These are phyloP conservation scores for Centrocercus urophasianus DNA, from an alignment of 2,113 vertebrate species.

Conservation along the genomic window DNA sequence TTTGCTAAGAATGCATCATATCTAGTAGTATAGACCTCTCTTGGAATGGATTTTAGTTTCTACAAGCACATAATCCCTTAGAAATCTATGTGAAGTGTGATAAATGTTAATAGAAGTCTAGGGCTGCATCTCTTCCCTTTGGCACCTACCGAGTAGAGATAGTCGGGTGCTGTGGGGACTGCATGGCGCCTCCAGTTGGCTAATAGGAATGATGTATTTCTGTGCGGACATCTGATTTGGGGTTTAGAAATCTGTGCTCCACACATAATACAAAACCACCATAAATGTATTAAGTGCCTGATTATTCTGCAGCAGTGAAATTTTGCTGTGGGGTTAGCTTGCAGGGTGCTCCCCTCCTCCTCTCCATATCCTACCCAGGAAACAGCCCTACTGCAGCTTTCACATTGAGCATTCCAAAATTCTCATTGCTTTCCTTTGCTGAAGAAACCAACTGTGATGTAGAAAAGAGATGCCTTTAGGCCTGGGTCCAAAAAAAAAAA, in stretches of 20 bases:
- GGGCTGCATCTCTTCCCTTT: not conserved
- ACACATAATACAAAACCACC: rapidly evolving
- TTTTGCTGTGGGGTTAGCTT: not conserved
- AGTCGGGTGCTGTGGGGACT: not conserved
- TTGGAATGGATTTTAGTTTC: not conserved
- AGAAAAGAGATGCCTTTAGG: not conserved
- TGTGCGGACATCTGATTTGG: rapidly evolving
- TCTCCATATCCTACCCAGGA: not conserved
- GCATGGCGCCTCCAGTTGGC: rapidly evolving
- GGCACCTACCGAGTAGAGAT: rapidly evolving
- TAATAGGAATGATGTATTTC: rapidly evolving
- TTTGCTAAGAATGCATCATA: not conserved
- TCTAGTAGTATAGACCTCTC: not conserved
- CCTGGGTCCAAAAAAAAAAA: not conserved
- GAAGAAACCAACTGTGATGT: rapidly evolving
- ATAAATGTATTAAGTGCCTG: not conserved
- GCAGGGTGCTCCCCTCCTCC: not conserved
- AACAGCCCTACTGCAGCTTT: not conserved
- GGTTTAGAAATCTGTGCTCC: not conserved
- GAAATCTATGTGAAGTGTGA: not conserved
- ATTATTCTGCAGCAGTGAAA: not conserved
- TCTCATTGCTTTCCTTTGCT: not conserved
- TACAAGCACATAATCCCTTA: not conserved
- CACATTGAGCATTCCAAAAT: not conserved
- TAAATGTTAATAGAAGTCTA: not conserved